These are phyloP conservation scores for Andrena dorsata DNA, from an alignment of 2,888 invertebrate genomes.

Conservation along the genomic window DNA sequence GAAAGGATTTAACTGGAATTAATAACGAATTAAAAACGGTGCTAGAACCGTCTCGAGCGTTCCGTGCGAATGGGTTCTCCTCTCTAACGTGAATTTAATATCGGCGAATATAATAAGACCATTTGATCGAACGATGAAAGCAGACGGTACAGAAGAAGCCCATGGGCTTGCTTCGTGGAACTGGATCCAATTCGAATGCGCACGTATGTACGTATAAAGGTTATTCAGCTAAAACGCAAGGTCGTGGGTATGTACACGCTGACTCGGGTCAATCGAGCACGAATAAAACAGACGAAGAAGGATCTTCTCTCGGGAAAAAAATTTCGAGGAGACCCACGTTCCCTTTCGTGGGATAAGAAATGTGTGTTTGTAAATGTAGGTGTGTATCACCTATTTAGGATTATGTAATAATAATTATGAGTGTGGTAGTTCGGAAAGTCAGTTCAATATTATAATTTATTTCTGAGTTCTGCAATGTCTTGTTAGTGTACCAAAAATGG, in stretches of 20 bases:
- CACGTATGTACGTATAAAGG: conserved; percentile 48
- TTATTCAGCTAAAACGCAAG: conserved; percentile 65
- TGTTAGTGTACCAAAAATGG: too few relatives aligned
- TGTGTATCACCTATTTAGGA: too few relatives aligned
- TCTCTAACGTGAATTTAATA: conserved; percentile 58
- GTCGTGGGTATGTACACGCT: conserved; percentile 50
- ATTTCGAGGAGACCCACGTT: too few relatives aligned
- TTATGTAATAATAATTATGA: too few relatives aligned
- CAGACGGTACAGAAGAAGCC: conserved; percentile 40
- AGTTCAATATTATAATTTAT: too few relatives aligned
- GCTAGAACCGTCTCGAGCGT: too few relatives aligned
- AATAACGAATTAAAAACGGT: too few relatives aligned
- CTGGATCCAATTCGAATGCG: conserved; percentile 55
- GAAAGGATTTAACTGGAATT: too few relatives aligned
- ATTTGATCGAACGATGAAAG: conserved; percentile 62
- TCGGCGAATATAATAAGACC: conserved; percentile 65
- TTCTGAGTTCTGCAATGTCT: too few relatives aligned
- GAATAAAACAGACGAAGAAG: conserved; percentile 52
- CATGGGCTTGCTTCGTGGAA: conserved; percentile 65
- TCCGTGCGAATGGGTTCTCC: not conserved
- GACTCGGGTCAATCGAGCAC: conserved; percentile 64
- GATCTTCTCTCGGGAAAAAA: conserved; percentile 24
- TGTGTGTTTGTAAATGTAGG: too few relatives aligned
- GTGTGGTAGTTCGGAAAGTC: too few relatives aligned
- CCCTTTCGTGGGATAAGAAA: too few relatives aligned